phyloP scores from a whole-genome alignment of 1,140 invertebrate genomes.

The Eulimnadia texana region DNA sequence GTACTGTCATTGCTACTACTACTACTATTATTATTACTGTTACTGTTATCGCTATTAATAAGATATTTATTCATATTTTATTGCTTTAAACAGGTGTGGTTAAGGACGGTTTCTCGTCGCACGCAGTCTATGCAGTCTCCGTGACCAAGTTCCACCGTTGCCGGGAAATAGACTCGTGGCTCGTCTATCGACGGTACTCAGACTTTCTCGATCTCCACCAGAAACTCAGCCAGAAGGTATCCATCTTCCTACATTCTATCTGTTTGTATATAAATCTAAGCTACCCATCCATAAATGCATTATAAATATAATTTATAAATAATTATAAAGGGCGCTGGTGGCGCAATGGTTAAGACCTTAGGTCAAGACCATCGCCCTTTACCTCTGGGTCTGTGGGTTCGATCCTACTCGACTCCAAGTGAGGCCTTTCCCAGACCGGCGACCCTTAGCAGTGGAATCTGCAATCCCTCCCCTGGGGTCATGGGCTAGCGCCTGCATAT shows the following conservation, averaged over 20 bases:
- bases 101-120: conserved; percentile 59
- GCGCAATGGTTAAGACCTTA: too few species aligned
- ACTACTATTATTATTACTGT: too few species aligned
- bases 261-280: neutral
- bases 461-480: too few species aligned
- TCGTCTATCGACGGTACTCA: conserved; percentile 54
- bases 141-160: conserved; percentile 46
- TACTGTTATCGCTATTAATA: neutral
- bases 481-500: too few species aligned
- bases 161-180: conserved; percentile 27
- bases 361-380: too few species aligned
- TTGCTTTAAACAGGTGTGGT: conserved; percentile 41
- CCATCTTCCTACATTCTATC: neutral
- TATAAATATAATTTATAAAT: too few species aligned
- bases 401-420: too few species aligned
- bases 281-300: neutral
- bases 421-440: too few species aligned
- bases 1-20: too few species aligned
- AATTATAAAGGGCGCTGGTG: too few species aligned
- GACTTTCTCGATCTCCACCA: conserved; percentile 80
- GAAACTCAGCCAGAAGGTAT: conserved; percentile 35
- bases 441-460: too few species aligned
- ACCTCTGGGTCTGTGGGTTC: too few species aligned
- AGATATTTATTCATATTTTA: conserved; percentile 2
- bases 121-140: conserved; percentile 77